Conservation (phyloP, 2,113 vertebrate genomes). For the Naja naja region DNA sequence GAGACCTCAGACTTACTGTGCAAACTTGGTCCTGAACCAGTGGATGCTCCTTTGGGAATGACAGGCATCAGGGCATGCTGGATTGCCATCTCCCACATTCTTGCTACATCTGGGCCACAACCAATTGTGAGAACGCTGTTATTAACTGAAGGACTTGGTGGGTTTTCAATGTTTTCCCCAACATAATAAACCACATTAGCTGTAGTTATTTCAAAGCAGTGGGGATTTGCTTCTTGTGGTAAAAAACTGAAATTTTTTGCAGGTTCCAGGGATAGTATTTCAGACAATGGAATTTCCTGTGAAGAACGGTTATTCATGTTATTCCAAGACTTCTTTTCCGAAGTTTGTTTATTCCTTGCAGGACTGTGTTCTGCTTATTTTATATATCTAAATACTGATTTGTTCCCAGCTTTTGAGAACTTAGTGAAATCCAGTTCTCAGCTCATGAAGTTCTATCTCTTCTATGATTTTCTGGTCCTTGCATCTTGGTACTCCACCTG, state of each 20-base stretch:
- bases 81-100: slow-evolving; percentile 95
- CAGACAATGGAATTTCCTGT: slow-evolving; percentile 96
- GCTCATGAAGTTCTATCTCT: neutral
- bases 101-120: slow-evolving; percentile 83
- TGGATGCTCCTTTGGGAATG: slow-evolving; percentile 83
- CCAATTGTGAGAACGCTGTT: slow-evolving; percentile 80
- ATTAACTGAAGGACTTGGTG: slow-evolving; percentile 64
- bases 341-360: neutral
- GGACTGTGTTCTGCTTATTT: neutral
- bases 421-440: neutral
- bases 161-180: slow-evolving; percentile 81
- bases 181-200: slow-evolving; percentile 88
- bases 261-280: slow-evolving; percentile 91
- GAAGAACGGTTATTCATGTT: slow-evolving; percentile 9
- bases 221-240: slow-evolving; percentile 81
- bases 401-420: neutral
- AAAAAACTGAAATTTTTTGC: slow-evolving; percentile 81
- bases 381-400: neutral
- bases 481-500: neutral
- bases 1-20: slow-evolving; percentile 80
- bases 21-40: slow-evolving; percentile 71
- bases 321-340: neutral
- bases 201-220: slow-evolving; percentile 95
- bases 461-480: neutral
- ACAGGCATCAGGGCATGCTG: slow-evolving; percentile 95